Base-by-base conservation (phyloP, 2,888 invertebrate genomes). In the Laothoe populi region DNA sequence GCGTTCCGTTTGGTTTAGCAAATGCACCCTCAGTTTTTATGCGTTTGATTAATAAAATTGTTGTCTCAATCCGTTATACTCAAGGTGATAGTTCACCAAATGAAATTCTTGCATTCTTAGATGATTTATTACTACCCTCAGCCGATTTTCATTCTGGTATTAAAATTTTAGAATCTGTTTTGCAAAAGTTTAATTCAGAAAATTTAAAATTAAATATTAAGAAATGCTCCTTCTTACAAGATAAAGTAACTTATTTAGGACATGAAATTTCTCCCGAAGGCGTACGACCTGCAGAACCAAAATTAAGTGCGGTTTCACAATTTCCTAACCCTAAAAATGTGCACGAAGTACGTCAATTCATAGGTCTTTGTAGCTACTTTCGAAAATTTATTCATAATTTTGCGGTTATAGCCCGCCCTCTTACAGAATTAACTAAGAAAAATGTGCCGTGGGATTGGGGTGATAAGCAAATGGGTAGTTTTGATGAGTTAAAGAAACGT, bases 161-260 rank as follows among this genome's bases (percentile, higher is more conserved):
- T 8, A 7, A 13, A 48, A 21, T 48, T 11, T 48, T 48, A 48
- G 48, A 48, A 24, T 16, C 1, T 24, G 48, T 48, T 2, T 11
- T 48, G 4, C n/a, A 24, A 5, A 24, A 48, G 23, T 10, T 48
- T 11, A 0, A 21, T 4, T n/a, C 11, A 46, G 48, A 21, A 24
- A 13, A 48, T 24, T 1, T 48, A 23, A 48, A 48, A 48, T 23
- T 48, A 23, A 48, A 48, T 21, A 48, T 48, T 23, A 23, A 24
- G 7, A 48, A 48, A 23, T 48, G 48, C n/a, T 1, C 23, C 10
- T 48, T 48, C 23, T n/a, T 48, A 23, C 21, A 24, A 24, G 4
- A n/a, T 48, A 5, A 48, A 24, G 24, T 48, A 4, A 24, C 48
- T 4, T 48, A 24, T 23, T 48, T 48, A 23, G 48, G 48, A 24